phyloP scores from a whole-genome alignment of 2,888 invertebrate genomes.

The Mythimna vitellina region DNA sequence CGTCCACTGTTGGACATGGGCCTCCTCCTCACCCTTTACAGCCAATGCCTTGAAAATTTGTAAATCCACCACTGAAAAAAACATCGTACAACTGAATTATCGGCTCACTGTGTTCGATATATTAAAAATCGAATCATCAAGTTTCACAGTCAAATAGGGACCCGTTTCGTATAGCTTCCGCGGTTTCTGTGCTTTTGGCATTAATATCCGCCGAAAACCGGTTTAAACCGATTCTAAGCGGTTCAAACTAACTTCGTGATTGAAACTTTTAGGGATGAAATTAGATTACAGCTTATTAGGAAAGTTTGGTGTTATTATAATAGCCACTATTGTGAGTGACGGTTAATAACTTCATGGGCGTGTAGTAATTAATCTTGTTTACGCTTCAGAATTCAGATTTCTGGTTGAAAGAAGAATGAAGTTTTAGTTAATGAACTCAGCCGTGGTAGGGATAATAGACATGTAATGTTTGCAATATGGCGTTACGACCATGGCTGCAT shows the following conservation, averaged over 20 bases:
- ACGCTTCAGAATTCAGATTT: neutral
- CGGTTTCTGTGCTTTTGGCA: conserved; percentile 2
- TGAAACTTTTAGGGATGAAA: conserved; percentile 43
- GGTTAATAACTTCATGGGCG: conserved; percentile 26
- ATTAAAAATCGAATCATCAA: no score
- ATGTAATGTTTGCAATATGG: no score
- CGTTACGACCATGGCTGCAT: no score
- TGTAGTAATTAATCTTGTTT: conserved; percentile 18
- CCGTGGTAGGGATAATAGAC: neutral
- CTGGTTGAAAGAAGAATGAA: neutral
- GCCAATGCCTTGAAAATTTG: no score
- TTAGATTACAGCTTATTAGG: conserved; percentile 47
- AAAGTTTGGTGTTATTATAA: conserved; percentile 43
- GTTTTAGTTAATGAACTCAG: neutral
- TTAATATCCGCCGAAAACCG: conserved; percentile 29
- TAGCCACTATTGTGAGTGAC: conserved; percentile 39
- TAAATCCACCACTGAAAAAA: no score
- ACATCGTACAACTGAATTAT: no score
- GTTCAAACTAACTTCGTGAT: conserved; percentile 32
- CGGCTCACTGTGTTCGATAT: no score
- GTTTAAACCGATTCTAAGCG: conserved; percentile 28
- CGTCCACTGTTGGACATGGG: no score
- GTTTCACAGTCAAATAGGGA: no score
- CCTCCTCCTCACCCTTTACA: no score
- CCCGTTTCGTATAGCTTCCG: neutral